These are phyloP conservation scores for Syngnathus acus DNA, from an alignment of 2,797 vertebrate species.

Conservation along the genomic window DNA sequence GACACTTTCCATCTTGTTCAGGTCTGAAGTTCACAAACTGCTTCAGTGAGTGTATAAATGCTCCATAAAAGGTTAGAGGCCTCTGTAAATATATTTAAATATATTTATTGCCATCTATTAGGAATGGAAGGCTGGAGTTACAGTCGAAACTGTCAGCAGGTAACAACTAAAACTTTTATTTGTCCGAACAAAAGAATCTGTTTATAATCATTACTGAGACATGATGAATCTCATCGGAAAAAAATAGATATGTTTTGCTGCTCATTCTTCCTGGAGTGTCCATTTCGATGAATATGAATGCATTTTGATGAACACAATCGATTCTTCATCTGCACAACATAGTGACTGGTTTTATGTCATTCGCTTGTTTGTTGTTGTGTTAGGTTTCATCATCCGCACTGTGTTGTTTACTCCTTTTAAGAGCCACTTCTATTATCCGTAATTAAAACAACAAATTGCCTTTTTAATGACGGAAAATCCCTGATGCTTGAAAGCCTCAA, in stretches of 20 bases:
- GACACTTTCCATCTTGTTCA: not conserved
- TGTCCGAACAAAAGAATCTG: too few relatives aligned
- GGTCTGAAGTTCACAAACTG: not conserved
- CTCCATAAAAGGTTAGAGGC: not conserved
- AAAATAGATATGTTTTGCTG: not conserved
- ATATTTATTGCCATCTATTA: not conserved
- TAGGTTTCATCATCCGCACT: conserved; percentile 1
- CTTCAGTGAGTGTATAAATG: not conserved
- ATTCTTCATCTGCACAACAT: not conserved
- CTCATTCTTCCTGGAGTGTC: not conserved
- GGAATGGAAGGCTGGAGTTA: too few relatives aligned
- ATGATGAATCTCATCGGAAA: too few relatives aligned
- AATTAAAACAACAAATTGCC: conserved; percentile 23
- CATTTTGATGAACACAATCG: not conserved
- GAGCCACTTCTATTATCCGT: not conserved
- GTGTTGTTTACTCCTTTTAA: conserved; percentile 13
- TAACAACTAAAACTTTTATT: too few relatives aligned
- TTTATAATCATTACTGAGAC: too few relatives aligned
- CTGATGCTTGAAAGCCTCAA: not conserved
- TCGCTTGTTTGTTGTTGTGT: not conserved
- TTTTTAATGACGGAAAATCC: conserved; percentile 21
- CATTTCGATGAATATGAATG: not conserved
- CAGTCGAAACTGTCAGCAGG: too few relatives aligned
- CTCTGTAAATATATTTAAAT: not conserved
- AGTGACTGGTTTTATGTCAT: not conserved